Conservation (phyloP, 1,140 invertebrate genomes). For the Drosophila busckii region DNA sequence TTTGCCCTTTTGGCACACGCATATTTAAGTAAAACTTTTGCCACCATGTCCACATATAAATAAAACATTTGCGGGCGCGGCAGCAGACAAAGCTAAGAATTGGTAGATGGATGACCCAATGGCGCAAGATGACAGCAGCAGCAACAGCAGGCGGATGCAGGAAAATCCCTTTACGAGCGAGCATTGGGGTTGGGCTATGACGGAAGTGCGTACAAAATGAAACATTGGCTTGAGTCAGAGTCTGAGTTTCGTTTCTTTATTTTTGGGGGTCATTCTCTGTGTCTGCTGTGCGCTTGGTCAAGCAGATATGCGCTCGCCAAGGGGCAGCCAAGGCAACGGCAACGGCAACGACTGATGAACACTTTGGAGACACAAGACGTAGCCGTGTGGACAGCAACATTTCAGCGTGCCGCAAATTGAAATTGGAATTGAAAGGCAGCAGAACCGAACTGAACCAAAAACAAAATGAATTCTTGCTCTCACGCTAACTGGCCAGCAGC, state of each 20-base stretch:
- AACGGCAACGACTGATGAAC: slow-evolving; percentile 2
- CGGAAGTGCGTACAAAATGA: slow-evolving; percentile 77
- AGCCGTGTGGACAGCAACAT: slow-evolving; percentile 50
- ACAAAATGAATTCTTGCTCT: slow-evolving; percentile 71
- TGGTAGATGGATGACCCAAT: slow-evolving; percentile 73
- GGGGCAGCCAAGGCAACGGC: slow-evolving; percentile 1
- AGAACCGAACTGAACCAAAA: slow-evolving; percentile 8
- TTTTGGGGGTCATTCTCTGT: slow-evolving; percentile 15
- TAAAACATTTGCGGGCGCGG: slow-evolving; percentile 72
- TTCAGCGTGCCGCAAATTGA: slow-evolving; percentile 69
- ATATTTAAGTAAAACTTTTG: slow-evolving; percentile 69
- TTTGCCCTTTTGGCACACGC: slow-evolving; percentile 30
- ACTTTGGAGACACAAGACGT: slow-evolving; percentile 34
- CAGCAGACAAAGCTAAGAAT: slow-evolving; percentile 66
- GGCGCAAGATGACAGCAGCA: slow-evolving; percentile 66
- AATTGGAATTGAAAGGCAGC: slow-evolving; percentile 59
- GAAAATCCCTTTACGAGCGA: slow-evolving; percentile 72
- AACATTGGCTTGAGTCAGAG: slow-evolving; percentile 38
- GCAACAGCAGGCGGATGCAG: slow-evolving; percentile 34
- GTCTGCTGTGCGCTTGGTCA: slow-evolving; percentile 63
- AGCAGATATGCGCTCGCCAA: slow-evolving; percentile 46
- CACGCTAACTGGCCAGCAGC: slow-evolving; percentile 55
- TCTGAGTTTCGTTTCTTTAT: too few relatives aligned
- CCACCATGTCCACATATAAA: slow-evolving; percentile 70
- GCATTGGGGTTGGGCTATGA: slow-evolving; percentile 18